These are phyloP conservation scores for Lytechinus variegatus DNA, from an alignment of 35 echinoderm and acorn worm genomes.

Conservation along the genomic window DNA sequence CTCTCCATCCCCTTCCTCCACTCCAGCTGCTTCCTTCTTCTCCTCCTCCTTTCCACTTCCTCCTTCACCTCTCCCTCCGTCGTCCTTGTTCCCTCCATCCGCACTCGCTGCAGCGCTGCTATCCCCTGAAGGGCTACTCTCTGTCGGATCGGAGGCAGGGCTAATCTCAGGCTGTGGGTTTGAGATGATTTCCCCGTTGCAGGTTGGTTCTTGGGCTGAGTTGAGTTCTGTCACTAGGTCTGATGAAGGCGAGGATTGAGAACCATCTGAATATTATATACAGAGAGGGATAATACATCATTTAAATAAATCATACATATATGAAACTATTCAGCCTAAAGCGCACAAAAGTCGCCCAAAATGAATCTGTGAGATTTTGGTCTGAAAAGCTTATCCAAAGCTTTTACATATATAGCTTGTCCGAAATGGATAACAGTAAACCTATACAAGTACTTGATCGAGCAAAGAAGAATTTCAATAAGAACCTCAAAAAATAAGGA, in stretches of 20 bases:
- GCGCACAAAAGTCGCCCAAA: too few species aligned
- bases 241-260: background rate
- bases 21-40: background rate
- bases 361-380: too few species aligned
- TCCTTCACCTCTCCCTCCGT: background rate
- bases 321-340: too few species aligned
- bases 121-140: background rate
- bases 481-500: too few species aligned
- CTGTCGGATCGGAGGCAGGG: background rate
- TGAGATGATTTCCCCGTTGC: background rate
- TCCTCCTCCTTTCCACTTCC: background rate
- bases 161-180: background rate
- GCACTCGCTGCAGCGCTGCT: background rate
- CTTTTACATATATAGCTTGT: too few species aligned
- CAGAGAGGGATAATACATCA: too few species aligned
- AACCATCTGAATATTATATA: background rate
- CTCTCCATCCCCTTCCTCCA: background rate
- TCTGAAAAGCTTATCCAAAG: too few species aligned
- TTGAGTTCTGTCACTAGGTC: background rate
- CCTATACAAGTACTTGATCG: too few species aligned
- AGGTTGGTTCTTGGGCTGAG: conserved; percentile 9
- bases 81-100: background rate
- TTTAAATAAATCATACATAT: too few species aligned
- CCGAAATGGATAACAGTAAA: too few species aligned
- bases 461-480: too few species aligned